Percentiles rank a stretch among this genome's conserved stretches.
Evolutionary conservation across 2,113 vertebrate species (phyloP).

Genomic region (Candoia aspera): DNA sequence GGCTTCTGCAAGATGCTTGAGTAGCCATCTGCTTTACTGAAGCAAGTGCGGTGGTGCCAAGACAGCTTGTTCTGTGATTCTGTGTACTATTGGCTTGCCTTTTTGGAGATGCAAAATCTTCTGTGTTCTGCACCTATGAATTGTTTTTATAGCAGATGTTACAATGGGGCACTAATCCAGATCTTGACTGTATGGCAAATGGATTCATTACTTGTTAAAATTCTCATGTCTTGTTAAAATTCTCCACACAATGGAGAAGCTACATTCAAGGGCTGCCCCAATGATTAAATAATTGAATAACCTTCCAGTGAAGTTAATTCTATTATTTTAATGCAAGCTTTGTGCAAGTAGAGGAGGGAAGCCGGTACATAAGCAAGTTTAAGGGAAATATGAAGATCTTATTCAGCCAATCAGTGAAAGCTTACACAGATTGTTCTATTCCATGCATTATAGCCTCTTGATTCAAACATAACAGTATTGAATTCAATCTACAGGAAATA

Average conservation of each 20-base stretch:
- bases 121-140: neutral
- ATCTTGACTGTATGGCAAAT: neutral
- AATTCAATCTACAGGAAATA: neutral
- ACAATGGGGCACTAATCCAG: neutral
- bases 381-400: neutral
- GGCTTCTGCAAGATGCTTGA: neutral
- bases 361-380: neutral
- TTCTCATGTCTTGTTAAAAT: neutral
- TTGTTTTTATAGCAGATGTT: conserved; percentile 3
- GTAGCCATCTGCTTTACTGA: neutral
- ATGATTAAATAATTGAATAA: neutral
- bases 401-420: neutral
- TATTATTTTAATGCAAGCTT: neutral
- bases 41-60: neutral
- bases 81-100: neutral
- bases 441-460: neutral
- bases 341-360: neutral
- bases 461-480: neutral
- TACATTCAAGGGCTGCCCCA: neutral
- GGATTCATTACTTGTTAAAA: neutral
- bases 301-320: neutral
- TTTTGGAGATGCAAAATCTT: neutral
- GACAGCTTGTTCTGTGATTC: conserved; percentile 1
- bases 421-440: neutral
- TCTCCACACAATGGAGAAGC: neutral